Evolutionary conservation across 2,113 vertebrate genomes (phyloP).

Genomic region (Bos indicus): DNA sequence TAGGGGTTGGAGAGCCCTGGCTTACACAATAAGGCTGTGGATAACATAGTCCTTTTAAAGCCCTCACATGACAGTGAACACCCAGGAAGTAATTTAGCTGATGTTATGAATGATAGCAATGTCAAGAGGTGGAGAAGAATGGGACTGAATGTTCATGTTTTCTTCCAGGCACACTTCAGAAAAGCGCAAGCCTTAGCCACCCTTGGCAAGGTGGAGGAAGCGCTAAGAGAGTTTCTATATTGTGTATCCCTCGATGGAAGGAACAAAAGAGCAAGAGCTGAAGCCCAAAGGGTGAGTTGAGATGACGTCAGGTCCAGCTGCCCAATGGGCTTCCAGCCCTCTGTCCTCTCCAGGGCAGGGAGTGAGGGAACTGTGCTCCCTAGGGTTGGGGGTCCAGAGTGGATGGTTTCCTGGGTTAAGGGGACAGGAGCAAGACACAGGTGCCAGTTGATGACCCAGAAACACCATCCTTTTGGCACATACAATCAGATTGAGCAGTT

Average conservation of each 20-base stretch:
- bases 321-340: not conserved
- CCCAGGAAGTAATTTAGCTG: not conserved
- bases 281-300: conserved; percentile 87
- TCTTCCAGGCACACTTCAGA: conserved; percentile 87
- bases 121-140: not conserved
- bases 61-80: not conserved
- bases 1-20: not conserved
- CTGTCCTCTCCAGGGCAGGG: not conserved
- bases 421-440: not conserved
- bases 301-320: not conserved
- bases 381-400: not conserved
- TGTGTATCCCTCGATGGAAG: conserved; percentile 90
- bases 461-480: not conserved
- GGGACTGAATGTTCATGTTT: conserved; percentile 47
- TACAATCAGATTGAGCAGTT: not conserved
- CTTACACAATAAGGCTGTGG: not conserved
- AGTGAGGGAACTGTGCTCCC: not conserved
- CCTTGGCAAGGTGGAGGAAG: conserved; percentile 89
- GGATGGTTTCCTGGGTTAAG: not conserved
- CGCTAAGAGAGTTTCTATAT: conserved; percentile 90
- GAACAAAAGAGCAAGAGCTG: conserved; percentile 85
- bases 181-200: conserved; percentile 90
- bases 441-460: not conserved
- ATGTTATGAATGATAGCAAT: not conserved
- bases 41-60: conserved; percentile 10